Conservation (phyloP, 2,797 vertebrate species). For the Enteromius treurensis region DNA sequence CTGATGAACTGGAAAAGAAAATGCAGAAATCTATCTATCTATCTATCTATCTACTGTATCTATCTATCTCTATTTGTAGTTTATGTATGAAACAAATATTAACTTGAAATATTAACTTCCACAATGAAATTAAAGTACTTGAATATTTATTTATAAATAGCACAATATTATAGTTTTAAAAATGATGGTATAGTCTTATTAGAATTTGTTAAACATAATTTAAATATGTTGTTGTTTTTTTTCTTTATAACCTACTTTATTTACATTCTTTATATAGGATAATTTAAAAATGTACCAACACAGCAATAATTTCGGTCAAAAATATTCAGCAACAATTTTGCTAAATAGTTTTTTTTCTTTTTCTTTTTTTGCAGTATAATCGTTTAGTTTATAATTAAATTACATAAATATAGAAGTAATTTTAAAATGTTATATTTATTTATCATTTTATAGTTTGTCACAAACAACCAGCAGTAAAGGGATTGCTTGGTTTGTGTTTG, state of each 20-base stretch:
- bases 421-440: background rate
- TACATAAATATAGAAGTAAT: background rate
- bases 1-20: background rate
- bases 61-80: background rate
- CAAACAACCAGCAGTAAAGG: background rate
- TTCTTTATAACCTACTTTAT: background rate
- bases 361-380: background rate
- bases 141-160: background rate
- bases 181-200: background rate
- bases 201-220: background rate
- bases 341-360: background rate
- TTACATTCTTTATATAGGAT: background rate
- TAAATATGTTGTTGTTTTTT: background rate
- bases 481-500: background rate
- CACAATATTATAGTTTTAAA: background rate
- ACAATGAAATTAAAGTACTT: background rate
- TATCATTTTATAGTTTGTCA: background rate
- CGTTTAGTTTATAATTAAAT: background rate
- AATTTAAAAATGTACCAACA: too few species aligned
- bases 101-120: background rate
- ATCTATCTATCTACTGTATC: background rate
- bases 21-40: constrained; percentile 5
- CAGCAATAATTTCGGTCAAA: background rate
- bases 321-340: background rate
- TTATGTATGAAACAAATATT: background rate